Base-by-base conservation (phyloP, 1,140 invertebrate species). In the Megalopta genalis region DNA sequence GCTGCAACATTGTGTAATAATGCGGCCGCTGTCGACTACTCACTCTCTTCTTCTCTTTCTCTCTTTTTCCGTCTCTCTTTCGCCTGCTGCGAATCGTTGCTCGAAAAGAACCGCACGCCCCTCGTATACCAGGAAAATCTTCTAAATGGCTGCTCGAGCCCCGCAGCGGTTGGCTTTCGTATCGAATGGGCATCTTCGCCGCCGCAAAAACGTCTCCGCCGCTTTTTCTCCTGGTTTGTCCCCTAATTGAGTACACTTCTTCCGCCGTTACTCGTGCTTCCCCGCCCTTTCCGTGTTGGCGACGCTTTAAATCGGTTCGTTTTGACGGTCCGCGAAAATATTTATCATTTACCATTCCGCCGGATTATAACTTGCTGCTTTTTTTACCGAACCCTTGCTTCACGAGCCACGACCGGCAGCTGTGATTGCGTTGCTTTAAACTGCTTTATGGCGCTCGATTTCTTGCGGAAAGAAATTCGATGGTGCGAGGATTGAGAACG, bases 1-100 rank as follows among this genome's bases (percentile, higher is more conserved):
- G 69, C 62, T 14, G 60, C 7, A 37, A 68, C 25, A 57, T 60
- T 52, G 65, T 54, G 67, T 71, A 82, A 82, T 68, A 77, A 82
- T 57, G 21, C 71, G 52, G 54, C 67, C 68, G 32, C 59, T 57
- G 25, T 42, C 16, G 37, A 37, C 54, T 59, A 6, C 3, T 32
- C 32, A 2, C 32, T 32, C 32, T 32, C 32, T 32, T 4, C 4
- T 32, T 32, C 32, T 32, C 32, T 32, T 32, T 32, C 32, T 4
- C 32, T 32, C 32, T 1, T 32, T 32, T 32, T 32, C 4, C 32
- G 1, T 32, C 32, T 32, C 32, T 32, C 32, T 32, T 32, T 32
- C 32, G 32, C 32, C 32, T 32, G 1, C 32, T 32, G 32, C 4
- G 21, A 23, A 39, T 46, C 63, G 63, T 64, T 14, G 25, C 10